These are phyloP conservation scores for Tricholaema leucomelas DNA, from an alignment of 2,113 vertebrate genomes.

Conservation along the genomic window DNA sequence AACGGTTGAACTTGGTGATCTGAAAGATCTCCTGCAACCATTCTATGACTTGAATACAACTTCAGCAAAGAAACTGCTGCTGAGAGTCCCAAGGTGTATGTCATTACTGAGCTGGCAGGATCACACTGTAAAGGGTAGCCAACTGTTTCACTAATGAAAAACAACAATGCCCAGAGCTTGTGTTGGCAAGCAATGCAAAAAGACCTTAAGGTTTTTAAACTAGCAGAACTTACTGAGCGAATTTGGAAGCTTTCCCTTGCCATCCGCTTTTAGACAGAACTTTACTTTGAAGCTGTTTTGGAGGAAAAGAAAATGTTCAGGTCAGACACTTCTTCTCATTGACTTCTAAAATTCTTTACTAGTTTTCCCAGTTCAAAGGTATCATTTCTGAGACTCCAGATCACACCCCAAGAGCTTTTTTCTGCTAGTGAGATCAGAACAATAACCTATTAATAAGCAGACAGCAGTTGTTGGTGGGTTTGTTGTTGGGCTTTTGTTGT, in stretches of 20 bases:
- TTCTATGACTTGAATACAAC: background rate
- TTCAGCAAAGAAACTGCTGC: background rate
- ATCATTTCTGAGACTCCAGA: background rate
- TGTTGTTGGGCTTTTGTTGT: background rate
- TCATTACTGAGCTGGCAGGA: background rate
- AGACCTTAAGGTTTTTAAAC: background rate
- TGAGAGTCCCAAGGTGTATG: too few species aligned
- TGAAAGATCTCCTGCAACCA: too few species aligned
- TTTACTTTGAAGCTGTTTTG: conserved; percentile 89
- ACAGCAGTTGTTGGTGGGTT: background rate
- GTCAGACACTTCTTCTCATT: background rate
- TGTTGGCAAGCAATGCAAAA: background rate
- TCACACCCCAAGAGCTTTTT: background rate
- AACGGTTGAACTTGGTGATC: too few species aligned
- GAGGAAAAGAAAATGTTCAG: background rate
- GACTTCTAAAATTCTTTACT: background rate
- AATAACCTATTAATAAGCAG: background rate
- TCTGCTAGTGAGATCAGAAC: background rate
- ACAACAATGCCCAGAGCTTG: background rate
- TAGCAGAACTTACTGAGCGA: conserved; percentile 83
- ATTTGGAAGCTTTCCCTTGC: conserved; percentile 78
- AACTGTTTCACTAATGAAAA: background rate
- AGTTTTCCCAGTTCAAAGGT: background rate
- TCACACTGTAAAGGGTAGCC: background rate
- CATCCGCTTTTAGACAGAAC: conserved; percentile 91